Base-by-base conservation (phyloP, 1,140 invertebrate species). In the Andricus grossulariae region DNA sequence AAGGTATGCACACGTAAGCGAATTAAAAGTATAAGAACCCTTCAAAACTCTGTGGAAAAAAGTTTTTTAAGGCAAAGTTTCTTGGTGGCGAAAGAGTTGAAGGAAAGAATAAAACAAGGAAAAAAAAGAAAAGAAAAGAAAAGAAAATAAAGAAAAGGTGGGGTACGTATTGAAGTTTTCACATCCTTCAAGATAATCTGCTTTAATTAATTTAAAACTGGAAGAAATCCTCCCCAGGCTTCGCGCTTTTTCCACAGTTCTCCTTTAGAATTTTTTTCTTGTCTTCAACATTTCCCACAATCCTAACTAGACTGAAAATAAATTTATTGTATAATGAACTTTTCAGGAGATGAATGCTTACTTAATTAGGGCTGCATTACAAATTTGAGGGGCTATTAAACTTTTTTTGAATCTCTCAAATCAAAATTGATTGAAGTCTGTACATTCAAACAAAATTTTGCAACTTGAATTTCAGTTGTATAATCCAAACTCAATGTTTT, bases 181-280 rank as follows among this genome's bases (percentile, higher is more conserved):
- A 66, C n/a, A 45, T 66, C 13, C 25, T n/a, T 66, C 25, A 66
- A 1, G 60, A n/a, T 66, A 66, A 66, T 66, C 25, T 66, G 60
- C 25, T 39, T 8, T 16, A 66, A 66, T 66, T 66, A 39, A 66
- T 66, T 66, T 66, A 32, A 45, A 45, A 45, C 39, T 45, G 8
- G 39, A 45, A 45, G 8, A 45, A 45, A 45, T 5, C 39, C 39
- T 45, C 10, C 10, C 39, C 8, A 11, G 39, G 39, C 39, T 45
- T 45, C 39, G 39, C 39, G 39, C 39, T 45, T 80, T 80, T 79
- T 78, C 73, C 79, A 79, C 78, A 77, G 85, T 85, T 83, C 81
- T 80, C 81, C 78, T 80, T 82, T 86, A 78, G 75, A 73, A 75
- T 77, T 79, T 77, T 76, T 78, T 49, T 71, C 80, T 45, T 45